A percentile compares a stretch with the other conserved stretches of the same genome.
These are phyloP conservation scores for Aramus guarauna DNA, from an alignment of 2,113 vertebrate species.

Conservation along the genomic window DNA sequence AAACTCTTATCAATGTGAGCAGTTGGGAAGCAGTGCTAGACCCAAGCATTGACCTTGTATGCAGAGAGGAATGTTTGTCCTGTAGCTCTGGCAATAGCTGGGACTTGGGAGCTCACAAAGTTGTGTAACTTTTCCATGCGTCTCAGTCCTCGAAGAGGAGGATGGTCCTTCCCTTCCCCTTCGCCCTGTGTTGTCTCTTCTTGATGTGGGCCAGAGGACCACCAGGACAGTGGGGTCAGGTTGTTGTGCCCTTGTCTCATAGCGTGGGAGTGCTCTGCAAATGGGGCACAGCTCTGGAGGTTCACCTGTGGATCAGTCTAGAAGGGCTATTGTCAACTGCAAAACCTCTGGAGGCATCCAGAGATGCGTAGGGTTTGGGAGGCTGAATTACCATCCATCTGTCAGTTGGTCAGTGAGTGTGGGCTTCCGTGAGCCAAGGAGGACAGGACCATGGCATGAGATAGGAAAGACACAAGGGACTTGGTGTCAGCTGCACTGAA, in stretches of 20 bases:
- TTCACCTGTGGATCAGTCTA: neutral
- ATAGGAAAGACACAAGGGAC: neutral
- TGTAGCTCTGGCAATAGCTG: neutral
- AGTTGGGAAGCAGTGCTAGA: neutral
- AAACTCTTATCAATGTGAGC: neutral
- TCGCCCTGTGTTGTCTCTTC: neutral
- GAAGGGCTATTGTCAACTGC: neutral
- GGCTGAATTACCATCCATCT: neutral
- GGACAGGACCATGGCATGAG: neutral
- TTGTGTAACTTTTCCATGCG: rapidly evolving
- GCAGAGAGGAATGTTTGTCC: neutral
- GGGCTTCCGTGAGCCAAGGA: neutral
- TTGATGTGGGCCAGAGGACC: rapidly evolving
- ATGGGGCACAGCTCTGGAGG: neutral
- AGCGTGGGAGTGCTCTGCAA: neutral
- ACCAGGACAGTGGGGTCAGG: neutral
- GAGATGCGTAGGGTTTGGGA: neutral
- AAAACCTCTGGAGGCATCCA: neutral
- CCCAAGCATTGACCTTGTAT: neutral
- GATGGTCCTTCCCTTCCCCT: neutral
- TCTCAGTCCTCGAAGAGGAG: neutral
- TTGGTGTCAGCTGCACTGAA: too few species aligned
- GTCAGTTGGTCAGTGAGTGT: neutral
- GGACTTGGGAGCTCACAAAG: neutral
- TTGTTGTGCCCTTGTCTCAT: neutral